Evolutionary conservation across 2,888 invertebrate species (phyloP).

Genomic region (Acanthosoma haemorrhoidale): DNA sequence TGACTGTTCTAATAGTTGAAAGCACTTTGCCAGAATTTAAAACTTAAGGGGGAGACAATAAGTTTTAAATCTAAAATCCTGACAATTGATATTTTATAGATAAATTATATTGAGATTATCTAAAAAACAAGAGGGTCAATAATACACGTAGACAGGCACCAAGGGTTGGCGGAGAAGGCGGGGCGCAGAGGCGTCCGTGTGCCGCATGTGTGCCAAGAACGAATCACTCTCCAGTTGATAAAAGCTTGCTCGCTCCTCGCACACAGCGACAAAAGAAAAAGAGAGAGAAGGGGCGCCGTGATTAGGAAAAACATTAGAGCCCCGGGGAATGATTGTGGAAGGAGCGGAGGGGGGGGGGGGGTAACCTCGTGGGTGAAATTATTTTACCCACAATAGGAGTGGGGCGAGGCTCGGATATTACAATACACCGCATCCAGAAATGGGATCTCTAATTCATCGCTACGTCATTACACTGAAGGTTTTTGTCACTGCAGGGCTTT

Average conservation of each 20-base stretch:
- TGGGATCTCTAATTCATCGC: constrained; percentile 30
- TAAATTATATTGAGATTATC: no score
- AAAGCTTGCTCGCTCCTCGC: constrained; percentile 1
- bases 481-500: constrained; percentile 27
- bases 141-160: no score
- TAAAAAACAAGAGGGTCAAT: no score
- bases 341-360: not conserved
- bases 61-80: no score
- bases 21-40: no score
- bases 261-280: constrained; percentile 15
- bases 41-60: no score
- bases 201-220: constrained; percentile 9
- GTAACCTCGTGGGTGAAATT: constrained; percentile 31
- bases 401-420: constrained; percentile 26
- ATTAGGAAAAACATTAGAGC: constrained; percentile 30
- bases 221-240: constrained; percentile 10
- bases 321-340: constrained; percentile 24
- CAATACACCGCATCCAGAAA: constrained; percentile 31
- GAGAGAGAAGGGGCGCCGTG: not conserved
- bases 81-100: no score
- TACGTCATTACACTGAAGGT: constrained; percentile 26
- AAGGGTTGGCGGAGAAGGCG: no score
- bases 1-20: no score
- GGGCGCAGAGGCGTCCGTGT: not conserved
- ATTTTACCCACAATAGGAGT: constrained; percentile 31